Conservation (phyloP, 1,140 invertebrate species). For the Mactra quadrangularis region DNA sequence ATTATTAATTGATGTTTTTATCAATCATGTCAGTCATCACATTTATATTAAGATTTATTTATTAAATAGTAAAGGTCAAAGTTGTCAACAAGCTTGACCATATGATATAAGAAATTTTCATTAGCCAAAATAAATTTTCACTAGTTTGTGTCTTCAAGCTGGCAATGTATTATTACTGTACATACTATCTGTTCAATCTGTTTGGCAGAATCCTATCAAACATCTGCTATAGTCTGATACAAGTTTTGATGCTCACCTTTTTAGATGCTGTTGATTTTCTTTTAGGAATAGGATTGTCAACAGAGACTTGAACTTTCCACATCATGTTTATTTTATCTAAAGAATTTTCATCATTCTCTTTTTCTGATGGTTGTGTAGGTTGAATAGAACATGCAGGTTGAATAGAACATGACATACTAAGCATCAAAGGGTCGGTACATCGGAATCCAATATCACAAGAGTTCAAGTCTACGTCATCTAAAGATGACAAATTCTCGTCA, state of each 20-base stretch:
- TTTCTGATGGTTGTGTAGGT: background rate
- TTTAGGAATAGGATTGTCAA: background rate
- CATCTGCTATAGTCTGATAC: no score
- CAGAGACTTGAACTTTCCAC: slow-evolving; percentile 42
- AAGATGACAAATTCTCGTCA: slow-evolving; percentile 47
- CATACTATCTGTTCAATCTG: no score
- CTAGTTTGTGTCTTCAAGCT: no score
- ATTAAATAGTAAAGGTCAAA: no score
- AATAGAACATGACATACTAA: slow-evolving; percentile 10
- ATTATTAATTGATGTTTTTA: no score
- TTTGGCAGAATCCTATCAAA: no score
- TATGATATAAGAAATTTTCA: no score
- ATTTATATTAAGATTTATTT: no score
- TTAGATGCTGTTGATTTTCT: slow-evolving; percentile 17
- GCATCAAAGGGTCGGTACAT: background rate
- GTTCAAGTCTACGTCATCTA: slow-evolving; percentile 33
- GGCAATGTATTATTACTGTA: no score
- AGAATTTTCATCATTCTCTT: slow-evolving; percentile 1
- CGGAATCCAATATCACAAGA: slow-evolving; percentile 17
- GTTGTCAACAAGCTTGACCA: no score
- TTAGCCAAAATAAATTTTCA: no score
- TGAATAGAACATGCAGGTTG: background rate
- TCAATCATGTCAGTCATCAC: no score
- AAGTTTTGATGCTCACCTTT: slow-evolving; percentile 28
- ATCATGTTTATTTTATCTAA: slow-evolving; percentile 38